Conservation (phyloP, 2,113 vertebrate genomes). For the Myotis yumanensis region DNA sequence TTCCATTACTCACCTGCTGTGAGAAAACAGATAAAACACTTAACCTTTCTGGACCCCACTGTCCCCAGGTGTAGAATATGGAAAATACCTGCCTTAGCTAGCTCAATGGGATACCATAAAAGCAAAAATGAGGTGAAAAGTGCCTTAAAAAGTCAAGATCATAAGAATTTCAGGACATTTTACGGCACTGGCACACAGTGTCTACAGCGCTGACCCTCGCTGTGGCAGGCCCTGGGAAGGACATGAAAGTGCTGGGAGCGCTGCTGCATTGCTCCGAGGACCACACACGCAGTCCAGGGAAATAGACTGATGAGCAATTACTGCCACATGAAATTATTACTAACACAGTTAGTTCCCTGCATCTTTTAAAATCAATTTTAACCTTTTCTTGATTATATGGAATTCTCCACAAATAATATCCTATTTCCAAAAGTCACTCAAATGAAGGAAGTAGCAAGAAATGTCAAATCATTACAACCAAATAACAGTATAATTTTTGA, state of each 20-base stretch:
- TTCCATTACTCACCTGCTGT: not conserved
- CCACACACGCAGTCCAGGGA: no score
- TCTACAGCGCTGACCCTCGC: not conserved
- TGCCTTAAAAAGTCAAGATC: not conserved
- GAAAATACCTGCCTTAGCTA: not conserved
- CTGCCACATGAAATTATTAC: not conserved
- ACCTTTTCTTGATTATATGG: not conserved
- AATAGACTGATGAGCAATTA: no score
- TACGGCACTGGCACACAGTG: no score
- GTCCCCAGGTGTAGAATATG: not conserved
- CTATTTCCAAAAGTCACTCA: not conserved
- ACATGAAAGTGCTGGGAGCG: accelerated
- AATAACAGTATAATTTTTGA: not conserved
- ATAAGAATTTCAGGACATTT: not conserved
- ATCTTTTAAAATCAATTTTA: not conserved
- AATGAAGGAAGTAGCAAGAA: not conserved
- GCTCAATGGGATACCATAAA: not conserved
- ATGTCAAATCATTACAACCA: not conserved
- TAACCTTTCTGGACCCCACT: not conserved
- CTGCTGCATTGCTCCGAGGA: accelerated
- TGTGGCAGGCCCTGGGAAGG: not conserved
- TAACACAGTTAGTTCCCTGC: not conserved
- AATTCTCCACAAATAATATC: not conserved
- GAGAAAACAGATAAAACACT: not conserved
- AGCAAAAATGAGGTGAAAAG: not conserved